Evolutionary conservation across 2,113 vertebrate species (phyloP), one percentile per base, ranked within the genome.

Genomic region (Cyanoderma ruficeps): DNA sequence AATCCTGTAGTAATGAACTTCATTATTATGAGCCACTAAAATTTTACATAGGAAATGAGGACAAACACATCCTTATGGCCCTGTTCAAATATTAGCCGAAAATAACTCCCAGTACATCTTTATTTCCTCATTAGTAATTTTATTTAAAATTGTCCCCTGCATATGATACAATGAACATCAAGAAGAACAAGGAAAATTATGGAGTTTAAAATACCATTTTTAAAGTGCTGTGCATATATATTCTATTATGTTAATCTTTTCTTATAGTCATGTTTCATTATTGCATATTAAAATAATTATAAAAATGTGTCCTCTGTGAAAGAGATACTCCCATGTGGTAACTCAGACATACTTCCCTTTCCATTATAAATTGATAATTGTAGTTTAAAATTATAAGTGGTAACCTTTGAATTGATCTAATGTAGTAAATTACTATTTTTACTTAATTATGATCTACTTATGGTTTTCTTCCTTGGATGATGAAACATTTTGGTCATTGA

Each of bases 291-390:
- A 75, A 94, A 83, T 56, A 50, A 75, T 86, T 76, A 60, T 35
- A 21, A 81, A 89, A 84, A 78, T 59, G 8, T 67, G 18, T 79
- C 59, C 35, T 93, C 19, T 80, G 44, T 92, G 68, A 94, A 92
- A 83, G 74, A 81, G 52, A 89, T 71, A 78, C 23, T 90, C 50
- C 47, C 72, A 46, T 69, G 63, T 61, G 67, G 82, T 79, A 72
- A 59, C 23, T 71, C 55, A 75, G 41, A 71, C 56, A 70, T 89
- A 68, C 35, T 92, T 93, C 27, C 52, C 41, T 87, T 78, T 77
- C 76, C 65, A 41, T 84, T 92, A 71, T 68, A 63, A 95, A 93
- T 75, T 83, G 24, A 41, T 94, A 95, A 75, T 84, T 87, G 52
- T 37, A 56, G 56, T 77, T 89, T 92, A 78, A 89, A 95, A 89